Evolutionary conservation across 1,140 invertebrate species (phyloP).

Genomic region (Dendroctonus ponderosae): DNA sequence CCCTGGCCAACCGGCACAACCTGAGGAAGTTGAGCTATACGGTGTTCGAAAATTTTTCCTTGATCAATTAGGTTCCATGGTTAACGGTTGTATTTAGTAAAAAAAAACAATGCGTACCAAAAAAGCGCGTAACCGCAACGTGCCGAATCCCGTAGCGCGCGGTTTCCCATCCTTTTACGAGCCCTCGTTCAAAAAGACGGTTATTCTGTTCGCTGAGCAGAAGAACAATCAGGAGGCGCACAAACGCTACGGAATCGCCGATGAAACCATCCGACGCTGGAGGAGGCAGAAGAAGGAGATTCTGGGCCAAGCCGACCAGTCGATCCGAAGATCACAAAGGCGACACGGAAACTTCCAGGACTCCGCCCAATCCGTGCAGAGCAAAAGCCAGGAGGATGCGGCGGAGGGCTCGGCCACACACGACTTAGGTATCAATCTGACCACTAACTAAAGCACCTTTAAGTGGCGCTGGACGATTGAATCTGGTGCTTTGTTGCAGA

Average conservation of each 20-base stretch:
- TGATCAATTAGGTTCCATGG: too few relatives aligned
- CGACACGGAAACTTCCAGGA: neutral
- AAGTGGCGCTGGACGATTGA: too few relatives aligned
- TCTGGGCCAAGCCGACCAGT: conserved; percentile 27
- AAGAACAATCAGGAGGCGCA: conserved; percentile 39
- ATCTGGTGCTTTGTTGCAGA: conserved; percentile 35
- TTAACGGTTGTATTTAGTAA: too few relatives aligned
- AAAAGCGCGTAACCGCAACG: conserved; percentile 16
- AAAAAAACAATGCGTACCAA: conserved; percentile 20
- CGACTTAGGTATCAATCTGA: conserved; percentile 8
- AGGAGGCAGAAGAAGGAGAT: conserved; percentile 35
- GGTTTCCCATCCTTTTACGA: conserved; percentile 34
- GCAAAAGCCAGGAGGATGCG: conserved; percentile 2
- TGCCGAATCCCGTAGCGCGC: conserved; percentile 13
- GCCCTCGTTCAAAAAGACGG: conserved; percentile 41
- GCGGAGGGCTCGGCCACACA: neutral
- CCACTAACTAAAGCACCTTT: too few relatives aligned
- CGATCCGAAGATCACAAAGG: conserved; percentile 22
- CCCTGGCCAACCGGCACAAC: too few relatives aligned
- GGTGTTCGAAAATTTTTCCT: too few relatives aligned
- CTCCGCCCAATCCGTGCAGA: neutral
- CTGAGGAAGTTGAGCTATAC: too few relatives aligned
- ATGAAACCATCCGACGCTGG: conserved; percentile 44
- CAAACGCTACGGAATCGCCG: conserved; percentile 40
- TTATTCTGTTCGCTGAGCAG: conserved; percentile 43